These are phyloP conservation scores for Amphiura filiformis DNA, from an alignment of 35 echinoderm and acorn worm species.

Conservation along the genomic window DNA sequence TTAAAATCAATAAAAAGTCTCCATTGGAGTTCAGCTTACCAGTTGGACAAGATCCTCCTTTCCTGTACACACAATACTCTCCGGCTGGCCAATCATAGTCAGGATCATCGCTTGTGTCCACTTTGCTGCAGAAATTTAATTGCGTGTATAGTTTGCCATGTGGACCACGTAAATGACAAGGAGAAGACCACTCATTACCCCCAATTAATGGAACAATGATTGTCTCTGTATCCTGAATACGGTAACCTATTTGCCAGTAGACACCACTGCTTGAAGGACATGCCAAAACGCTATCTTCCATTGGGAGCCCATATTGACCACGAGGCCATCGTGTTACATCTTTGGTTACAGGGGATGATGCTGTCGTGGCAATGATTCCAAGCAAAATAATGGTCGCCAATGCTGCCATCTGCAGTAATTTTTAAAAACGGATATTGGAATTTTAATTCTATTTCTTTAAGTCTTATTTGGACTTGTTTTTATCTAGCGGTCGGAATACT, in stretches of 20 bases:
- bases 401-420: too few species aligned
- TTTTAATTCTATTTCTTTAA: too few species aligned
- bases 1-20: too few species aligned
- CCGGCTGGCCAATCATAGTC: slow-evolving; percentile 42
- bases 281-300: slow-evolving; percentile 39
- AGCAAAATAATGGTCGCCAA: too few species aligned
- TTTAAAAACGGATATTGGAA: too few species aligned
- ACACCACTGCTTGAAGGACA: slow-evolving; percentile 40
- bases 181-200: slow-evolving; percentile 63
- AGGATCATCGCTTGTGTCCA: slow-evolving; percentile 9
- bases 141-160: slow-evolving; percentile 42
- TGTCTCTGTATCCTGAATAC: slow-evolving; percentile 70
- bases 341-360: slow-evolving; percentile 3
- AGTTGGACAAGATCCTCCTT: slow-evolving; percentile 51
- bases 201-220: background rate
- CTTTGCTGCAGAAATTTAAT: slow-evolving; percentile 76
- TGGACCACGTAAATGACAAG: slow-evolving; percentile 50
- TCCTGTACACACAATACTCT: slow-evolving; percentile 72
- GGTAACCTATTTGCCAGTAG: slow-evolving; percentile 61
- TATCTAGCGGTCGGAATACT: too few species aligned
- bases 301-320: slow-evolving; percentile 57
- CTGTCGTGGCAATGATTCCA: too few species aligned
- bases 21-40: too few species aligned
- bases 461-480: too few species aligned
- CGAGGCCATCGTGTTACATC: slow-evolving; percentile 52